Evolutionary conservation across 1,140 invertebrate genomes (phyloP).

Genomic region (Chrysoperla carnea): DNA sequence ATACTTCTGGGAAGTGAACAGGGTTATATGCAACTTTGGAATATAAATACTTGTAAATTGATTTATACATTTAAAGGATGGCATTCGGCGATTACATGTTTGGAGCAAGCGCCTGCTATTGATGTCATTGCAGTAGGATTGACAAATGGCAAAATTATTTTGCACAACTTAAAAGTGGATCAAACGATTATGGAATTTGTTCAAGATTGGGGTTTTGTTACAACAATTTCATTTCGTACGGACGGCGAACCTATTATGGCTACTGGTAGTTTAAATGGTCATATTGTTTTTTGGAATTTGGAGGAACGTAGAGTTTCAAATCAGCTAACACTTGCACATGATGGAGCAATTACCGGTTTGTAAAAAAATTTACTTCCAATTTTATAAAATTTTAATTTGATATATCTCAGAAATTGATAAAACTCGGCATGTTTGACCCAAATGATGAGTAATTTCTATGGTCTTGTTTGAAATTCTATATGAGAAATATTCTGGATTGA

Average conservation of each 20-base stretch:
- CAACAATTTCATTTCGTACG: slow-evolving; percentile 67
- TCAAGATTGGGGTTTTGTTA: slow-evolving; percentile 87
- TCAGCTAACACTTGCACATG: slow-evolving; percentile 62
- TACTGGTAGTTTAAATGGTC: slow-evolving; percentile 51
- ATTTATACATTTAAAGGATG: slow-evolving; percentile 72
- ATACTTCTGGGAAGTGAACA: slow-evolving; percentile 81
- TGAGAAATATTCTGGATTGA: no score
- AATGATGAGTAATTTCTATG: no score
- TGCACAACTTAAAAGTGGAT: slow-evolving; percentile 83
- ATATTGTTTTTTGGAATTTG: slow-evolving; percentile 88
- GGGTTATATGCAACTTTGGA: slow-evolving; percentile 80
- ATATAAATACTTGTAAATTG: slow-evolving; percentile 60
- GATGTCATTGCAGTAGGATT: slow-evolving; percentile 83
- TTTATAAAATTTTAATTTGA: no score
- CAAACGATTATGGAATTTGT: slow-evolving; percentile 68
- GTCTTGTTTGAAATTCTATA: no score
- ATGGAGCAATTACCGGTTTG: slow-evolving; percentile 40
- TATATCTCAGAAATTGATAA: no score
- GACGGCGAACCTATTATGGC: slow-evolving; percentile 78
- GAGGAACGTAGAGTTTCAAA: slow-evolving; percentile 63
- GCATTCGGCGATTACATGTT: slow-evolving; percentile 42
- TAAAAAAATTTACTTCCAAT: not conserved
- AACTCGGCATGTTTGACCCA: no score
- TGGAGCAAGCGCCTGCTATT: slow-evolving; percentile 73
- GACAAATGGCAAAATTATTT: slow-evolving; percentile 57